Evolutionary conservation across 2,113 vertebrate species (phyloP).

Genomic region (Salvator merianae): DNA sequence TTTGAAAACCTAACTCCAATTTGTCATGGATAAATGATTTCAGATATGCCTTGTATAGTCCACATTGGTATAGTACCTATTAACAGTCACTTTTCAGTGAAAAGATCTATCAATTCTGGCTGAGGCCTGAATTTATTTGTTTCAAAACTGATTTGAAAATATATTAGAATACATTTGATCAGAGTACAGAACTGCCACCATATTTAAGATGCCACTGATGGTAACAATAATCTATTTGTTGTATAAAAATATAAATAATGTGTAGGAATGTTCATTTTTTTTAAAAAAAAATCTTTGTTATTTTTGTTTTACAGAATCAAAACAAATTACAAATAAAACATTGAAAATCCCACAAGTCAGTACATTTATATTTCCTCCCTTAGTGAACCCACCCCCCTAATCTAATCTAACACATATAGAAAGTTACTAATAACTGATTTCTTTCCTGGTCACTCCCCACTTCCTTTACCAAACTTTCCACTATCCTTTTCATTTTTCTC

Average conservation of each 20-base stretch:
- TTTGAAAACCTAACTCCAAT: not conserved
- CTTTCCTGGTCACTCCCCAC: no score
- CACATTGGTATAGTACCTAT: not conserved
- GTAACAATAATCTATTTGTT: not conserved
- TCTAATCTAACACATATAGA: no score
- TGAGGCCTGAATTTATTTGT: not conserved
- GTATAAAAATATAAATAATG: not conserved
- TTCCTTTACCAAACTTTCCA: no score
- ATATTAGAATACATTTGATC: not conserved
- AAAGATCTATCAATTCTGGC: not conserved
- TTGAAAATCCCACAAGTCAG: no score
- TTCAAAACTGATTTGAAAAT: not conserved
- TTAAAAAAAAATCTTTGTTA: no score
- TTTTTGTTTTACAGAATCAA: no score
- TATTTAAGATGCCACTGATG: not conserved
- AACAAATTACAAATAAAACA: no score
- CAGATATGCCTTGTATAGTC: not conserved
- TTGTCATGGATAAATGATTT: not conserved
- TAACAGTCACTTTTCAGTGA: not conserved
- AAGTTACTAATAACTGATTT: no score
- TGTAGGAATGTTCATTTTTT: not conserved
- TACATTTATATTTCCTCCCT: no score
- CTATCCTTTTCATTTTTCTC: no score
- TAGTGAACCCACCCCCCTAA: no score
- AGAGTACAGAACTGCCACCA: no score